phyloP scores from a whole-genome alignment of 2,113 vertebrate genomes.

The Hemiscyllium ocellatum region DNA sequence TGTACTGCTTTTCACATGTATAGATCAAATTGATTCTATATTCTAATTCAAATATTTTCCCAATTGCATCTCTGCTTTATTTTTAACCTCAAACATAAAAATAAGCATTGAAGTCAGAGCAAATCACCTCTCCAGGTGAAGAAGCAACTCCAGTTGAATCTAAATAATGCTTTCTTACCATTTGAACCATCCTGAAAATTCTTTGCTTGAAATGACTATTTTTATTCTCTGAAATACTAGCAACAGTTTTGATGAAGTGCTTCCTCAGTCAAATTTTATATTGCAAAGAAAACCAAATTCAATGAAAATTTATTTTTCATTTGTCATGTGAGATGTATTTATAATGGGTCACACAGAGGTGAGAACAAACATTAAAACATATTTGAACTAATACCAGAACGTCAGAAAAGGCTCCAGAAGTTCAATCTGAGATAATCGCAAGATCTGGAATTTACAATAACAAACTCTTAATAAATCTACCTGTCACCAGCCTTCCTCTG shows the following conservation, averaged over 20 bases:
- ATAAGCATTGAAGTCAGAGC: constrained; percentile 15
- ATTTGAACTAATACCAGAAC: constrained; percentile 83
- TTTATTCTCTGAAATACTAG: neutral
- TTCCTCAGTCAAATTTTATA: constrained; percentile 20
- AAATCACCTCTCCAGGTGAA: neutral
- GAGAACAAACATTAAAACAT: constrained; percentile 63
- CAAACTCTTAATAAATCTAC: constrained; percentile 97
- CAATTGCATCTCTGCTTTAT: constrained; percentile 9
- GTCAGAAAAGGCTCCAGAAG: constrained; percentile 94
- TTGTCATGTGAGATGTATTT: constrained; percentile 61
- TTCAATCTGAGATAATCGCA: constrained; percentile 92
- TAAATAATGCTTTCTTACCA: neutral
- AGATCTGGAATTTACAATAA: constrained; percentile 97
- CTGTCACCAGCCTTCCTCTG: constrained; percentile 91
- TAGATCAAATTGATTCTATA: neutral
- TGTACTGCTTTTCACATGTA: neutral
- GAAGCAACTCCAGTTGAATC: neutral
- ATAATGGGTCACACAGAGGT: constrained; percentile 77
- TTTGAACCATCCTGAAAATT: neutral
- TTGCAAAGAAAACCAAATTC: constrained; percentile 30
- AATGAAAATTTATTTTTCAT: constrained; percentile 35
- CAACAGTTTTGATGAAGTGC: constrained; percentile 20
- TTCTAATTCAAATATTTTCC: constrained; percentile 23
- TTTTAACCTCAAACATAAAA: neutral
- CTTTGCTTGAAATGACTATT: neutral